Evolutionary conservation across 2,888 invertebrate genomes (phyloP).

Genomic region (Opisthograptis luteolata): DNA sequence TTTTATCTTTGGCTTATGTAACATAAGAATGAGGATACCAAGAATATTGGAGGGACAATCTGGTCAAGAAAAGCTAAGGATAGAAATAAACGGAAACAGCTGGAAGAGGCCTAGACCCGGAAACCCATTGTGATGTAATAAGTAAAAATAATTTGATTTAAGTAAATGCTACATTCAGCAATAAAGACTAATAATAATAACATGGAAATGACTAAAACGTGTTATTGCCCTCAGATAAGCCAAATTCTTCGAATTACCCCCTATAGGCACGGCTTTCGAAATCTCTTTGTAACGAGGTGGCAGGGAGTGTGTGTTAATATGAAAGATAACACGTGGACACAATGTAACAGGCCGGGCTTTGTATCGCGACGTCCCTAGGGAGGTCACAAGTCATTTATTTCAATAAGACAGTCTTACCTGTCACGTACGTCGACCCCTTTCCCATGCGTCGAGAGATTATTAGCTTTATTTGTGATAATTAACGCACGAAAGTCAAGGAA

Average conservation of each 20-base stretch:
- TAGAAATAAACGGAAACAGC: too few species aligned
- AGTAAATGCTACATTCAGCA: too few species aligned
- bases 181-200: too few species aligned
- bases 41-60: too few species aligned
- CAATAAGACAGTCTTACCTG: constrained; percentile 63
- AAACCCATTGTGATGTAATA: too few species aligned
- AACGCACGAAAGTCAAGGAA: constrained; percentile 10
- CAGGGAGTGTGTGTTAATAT: constrained; percentile 27
- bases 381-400: constrained; percentile 63
- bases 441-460: constrained; percentile 48
- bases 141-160: too few species aligned
- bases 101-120: too few species aligned
- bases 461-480: constrained; percentile 53
- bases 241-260: constrained; percentile 8
- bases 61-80: too few species aligned
- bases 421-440: constrained; percentile 48
- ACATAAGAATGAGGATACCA: too few species aligned
- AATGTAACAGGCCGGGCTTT: constrained; percentile 29
- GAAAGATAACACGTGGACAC: constrained; percentile 30
- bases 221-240: neutral
- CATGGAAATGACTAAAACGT: neutral
- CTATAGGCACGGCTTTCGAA: constrained; percentile 12
- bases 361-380: constrained; percentile 39
- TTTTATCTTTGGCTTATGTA: too few species aligned
- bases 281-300: constrained; percentile 22